A percentile compares a stretch with the other conserved stretches of the same genome.
phyloP scores from a whole-genome alignment of 2,888 invertebrate species.

The Dasysyrphus tricinctus region DNA sequence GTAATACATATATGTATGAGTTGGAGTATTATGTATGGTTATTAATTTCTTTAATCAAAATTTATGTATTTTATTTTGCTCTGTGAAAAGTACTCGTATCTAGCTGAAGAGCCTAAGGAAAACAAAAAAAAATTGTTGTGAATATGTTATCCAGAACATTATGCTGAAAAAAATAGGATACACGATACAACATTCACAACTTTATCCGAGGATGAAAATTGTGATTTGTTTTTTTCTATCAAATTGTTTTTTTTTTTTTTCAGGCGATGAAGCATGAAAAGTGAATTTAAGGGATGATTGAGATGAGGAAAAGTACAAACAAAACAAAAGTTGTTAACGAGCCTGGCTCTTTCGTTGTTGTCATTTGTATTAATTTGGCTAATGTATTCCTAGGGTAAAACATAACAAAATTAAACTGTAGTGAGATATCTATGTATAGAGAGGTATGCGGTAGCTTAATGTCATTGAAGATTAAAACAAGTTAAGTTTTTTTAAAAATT shows the following conservation, averaged over 20 bases:
- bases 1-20: no score
- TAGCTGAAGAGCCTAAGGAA: neutral
- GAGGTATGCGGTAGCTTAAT: constrained; percentile 1
- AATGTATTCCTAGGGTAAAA: constrained; percentile 17
- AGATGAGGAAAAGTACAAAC: neutral
- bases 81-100: neutral
- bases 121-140: neutral
- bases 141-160: constrained; percentile 21
- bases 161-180: neutral
- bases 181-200: neutral
- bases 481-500: no score
- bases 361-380: constrained; percentile 62
- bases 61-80: constrained; percentile 2
- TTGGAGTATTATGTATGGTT: no score
- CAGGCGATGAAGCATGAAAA: neutral
- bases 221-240: neutral
- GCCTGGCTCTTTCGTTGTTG: constrained; percentile 4
- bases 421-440: no score
- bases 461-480: neutral
- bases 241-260: neutral
- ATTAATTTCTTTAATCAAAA: neutral
- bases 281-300: neutral
- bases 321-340: constrained; percentile 19
- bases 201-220: neutral
- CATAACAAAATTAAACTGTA: constrained; percentile 4